These are phyloP conservation scores for Acanthosoma haemorrhoidale DNA, from an alignment of 2,888 invertebrate genomes.

Conservation along the genomic window DNA sequence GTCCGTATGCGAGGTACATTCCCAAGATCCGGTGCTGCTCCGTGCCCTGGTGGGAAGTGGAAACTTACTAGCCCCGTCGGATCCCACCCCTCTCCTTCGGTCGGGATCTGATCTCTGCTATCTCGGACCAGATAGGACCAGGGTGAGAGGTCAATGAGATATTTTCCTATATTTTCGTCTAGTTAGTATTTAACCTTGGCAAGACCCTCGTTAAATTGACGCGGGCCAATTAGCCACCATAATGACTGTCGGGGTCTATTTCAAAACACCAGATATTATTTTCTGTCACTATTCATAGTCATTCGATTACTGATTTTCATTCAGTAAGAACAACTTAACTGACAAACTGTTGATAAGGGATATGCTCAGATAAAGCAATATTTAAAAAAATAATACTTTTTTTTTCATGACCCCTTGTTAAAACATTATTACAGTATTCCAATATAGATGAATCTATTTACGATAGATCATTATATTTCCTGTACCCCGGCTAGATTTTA, in stretches of 20 bases:
- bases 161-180: slow-evolving; percentile 38
- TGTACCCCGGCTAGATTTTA: too few relatives aligned
- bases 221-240: slow-evolving; percentile 1
- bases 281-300: background rate
- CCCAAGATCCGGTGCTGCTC: too few relatives aligned
- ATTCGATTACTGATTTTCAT: too few relatives aligned
- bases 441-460: too few relatives aligned
- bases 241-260: background rate
- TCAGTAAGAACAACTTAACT: too few relatives aligned
- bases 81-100: background rate
- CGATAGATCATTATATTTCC: too few relatives aligned
- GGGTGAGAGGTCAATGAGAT: slow-evolving; percentile 34
- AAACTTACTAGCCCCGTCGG: slow-evolving; percentile 19
- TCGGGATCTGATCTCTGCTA: slow-evolving; percentile 17
- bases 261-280: background rate
- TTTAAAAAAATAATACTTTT: too few relatives aligned
- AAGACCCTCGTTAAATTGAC: slow-evolving; percentile 12
- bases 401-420: too few relatives aligned
- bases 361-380: too few relatives aligned
- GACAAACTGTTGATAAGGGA: too few relatives aligned
- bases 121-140: slow-evolving; percentile 28
- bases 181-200: slow-evolving; percentile 35
- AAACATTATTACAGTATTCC: too few relatives aligned
- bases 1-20: background rate
- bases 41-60: too few relatives aligned